Evolutionary conservation across 2,888 invertebrate genomes (phyloP).

Genomic region (Andrena dorsata): DNA sequence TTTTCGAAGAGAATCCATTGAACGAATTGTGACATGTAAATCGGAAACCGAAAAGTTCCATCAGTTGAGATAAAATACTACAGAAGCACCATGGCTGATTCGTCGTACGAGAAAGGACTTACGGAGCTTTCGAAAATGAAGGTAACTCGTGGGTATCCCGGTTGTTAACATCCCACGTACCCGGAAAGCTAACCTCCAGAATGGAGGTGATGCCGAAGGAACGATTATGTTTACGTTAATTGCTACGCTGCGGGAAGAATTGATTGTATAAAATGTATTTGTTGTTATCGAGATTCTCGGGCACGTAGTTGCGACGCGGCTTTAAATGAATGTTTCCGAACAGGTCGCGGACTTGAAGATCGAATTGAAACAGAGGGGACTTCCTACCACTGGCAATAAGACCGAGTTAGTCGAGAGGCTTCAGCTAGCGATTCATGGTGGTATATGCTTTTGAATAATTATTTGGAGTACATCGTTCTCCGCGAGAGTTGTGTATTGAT

Average conservation of each 20-base stretch:
- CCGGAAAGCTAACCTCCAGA: slow-evolving; percentile 45
- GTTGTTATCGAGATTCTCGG: background rate
- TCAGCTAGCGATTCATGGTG: slow-evolving; percentile 87
- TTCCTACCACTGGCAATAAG: slow-evolving; percentile 92
- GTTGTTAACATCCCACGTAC: background rate
- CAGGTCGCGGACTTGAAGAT: slow-evolving; percentile 94
- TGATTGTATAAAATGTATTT: background rate
- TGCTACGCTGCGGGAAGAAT: background rate
- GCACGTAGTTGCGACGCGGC: background rate
- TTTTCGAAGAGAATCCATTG: background rate
- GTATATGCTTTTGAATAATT: slow-evolving; percentile 67
- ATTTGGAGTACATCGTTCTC: background rate
- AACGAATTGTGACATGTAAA: slow-evolving; percentile 52
- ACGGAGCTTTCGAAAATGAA: slow-evolving; percentile 83
- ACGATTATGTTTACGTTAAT: background rate
- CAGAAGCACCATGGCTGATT: slow-evolving; percentile 80
- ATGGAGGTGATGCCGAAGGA: background rate
- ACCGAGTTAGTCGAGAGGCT: slow-evolving; percentile 92
- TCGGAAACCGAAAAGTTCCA: slow-evolving; percentile 88
- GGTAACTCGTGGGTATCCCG: slow-evolving; percentile 64
- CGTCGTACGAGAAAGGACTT: slow-evolving; percentile 83
- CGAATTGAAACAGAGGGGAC: slow-evolving; percentile 92
- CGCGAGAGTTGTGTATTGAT: slow-evolving; percentile 5
- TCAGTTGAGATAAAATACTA: slow-evolving; percentile 42
- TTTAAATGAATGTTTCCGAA: slow-evolving; percentile 5